Evolutionary conservation across 1,140 invertebrate species (phyloP).

Genomic region (Pteromalus puparum): DNA sequence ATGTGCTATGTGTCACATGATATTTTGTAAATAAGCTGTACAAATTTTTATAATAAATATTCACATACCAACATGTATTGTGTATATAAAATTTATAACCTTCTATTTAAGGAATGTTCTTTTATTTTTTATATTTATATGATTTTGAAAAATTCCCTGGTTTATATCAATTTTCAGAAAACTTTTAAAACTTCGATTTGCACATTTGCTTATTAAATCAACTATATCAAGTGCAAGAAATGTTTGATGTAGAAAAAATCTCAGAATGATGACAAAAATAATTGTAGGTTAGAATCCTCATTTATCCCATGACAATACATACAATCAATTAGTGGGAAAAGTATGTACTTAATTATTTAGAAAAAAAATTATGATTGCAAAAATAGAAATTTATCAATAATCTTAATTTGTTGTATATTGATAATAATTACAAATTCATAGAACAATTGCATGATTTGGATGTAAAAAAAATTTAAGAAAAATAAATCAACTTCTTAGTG

Average conservation of each 20-base stretch:
- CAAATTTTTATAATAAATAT: not conserved
- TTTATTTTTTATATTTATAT: constrained; percentile 1
- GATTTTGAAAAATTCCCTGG: not conserved
- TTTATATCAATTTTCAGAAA: no score
- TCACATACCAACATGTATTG: not conserved
- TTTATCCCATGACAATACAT: not conserved
- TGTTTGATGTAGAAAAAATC: not conserved
- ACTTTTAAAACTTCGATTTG: no score
- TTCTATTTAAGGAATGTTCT: not conserved
- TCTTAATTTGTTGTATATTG: no score
- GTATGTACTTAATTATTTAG: no score
- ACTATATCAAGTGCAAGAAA: not conserved
- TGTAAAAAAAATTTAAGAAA: no score
- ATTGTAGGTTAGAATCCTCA: constrained; percentile 35
- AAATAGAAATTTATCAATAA: no score
- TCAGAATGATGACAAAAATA: no score
- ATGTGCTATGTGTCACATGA: not conserved
- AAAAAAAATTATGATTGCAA: no score
- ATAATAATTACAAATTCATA: no score
- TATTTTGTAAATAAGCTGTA: not conserved
- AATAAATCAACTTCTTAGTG: no score
- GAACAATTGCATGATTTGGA: not conserved
- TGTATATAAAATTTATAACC: not conserved
- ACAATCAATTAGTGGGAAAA: no score
- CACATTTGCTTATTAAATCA: not conserved